These are phyloP conservation scores for Apoda limacodes DNA, from an alignment of 2,888 invertebrate genomes.

Conservation along the genomic window DNA sequence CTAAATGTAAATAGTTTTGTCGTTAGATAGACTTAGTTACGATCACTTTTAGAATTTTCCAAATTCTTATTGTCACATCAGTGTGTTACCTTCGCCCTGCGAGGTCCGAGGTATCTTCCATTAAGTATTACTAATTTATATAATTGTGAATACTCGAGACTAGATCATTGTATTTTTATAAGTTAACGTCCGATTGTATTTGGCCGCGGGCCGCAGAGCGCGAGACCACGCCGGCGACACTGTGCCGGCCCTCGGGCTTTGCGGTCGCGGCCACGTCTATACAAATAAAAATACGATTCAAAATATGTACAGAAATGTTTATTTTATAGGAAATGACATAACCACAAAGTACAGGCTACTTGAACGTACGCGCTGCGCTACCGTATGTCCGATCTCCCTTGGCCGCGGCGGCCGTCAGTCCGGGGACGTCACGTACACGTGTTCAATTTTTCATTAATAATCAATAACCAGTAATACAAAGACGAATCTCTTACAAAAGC, in stretches of 20 bases:
- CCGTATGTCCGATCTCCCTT: slow-evolving; percentile 47
- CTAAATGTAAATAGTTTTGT: too few relatives aligned
- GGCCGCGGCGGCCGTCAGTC: slow-evolving; percentile 45
- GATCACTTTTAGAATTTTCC: slow-evolving; percentile 35
- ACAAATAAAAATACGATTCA: slow-evolving; percentile 61
- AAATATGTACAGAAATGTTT: slow-evolving; percentile 69
- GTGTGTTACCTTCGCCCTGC: too few relatives aligned
- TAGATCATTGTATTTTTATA: slow-evolving; percentile 43
- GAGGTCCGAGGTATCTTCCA: slow-evolving; percentile 28
- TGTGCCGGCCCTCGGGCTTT: not conserved
- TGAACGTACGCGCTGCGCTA: slow-evolving; percentile 40
- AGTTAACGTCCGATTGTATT: too few relatives aligned
- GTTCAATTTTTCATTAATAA: slow-evolving; percentile 51
- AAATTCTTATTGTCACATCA: slow-evolving; percentile 41
- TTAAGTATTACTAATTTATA: slow-evolving; percentile 19
- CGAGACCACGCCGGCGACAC: slow-evolving; percentile 15
- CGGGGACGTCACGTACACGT: slow-evolving; percentile 60
- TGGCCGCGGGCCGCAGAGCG: slow-evolving; percentile 17
- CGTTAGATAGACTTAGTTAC: slow-evolving; percentile 23
- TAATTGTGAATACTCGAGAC: slow-evolving; percentile 30
- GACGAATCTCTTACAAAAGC: slow-evolving; percentile 67
- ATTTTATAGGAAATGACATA: slow-evolving; percentile 60
- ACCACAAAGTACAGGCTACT: slow-evolving; percentile 47
- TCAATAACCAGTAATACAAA: slow-evolving; percentile 68
- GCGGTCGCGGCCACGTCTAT: not conserved